Percentiles rank a stretch among this genome's conserved stretches.
phyloP scores from a whole-genome alignment of 2,113 vertebrate species.

The Triplophysa tibetana region DNA sequence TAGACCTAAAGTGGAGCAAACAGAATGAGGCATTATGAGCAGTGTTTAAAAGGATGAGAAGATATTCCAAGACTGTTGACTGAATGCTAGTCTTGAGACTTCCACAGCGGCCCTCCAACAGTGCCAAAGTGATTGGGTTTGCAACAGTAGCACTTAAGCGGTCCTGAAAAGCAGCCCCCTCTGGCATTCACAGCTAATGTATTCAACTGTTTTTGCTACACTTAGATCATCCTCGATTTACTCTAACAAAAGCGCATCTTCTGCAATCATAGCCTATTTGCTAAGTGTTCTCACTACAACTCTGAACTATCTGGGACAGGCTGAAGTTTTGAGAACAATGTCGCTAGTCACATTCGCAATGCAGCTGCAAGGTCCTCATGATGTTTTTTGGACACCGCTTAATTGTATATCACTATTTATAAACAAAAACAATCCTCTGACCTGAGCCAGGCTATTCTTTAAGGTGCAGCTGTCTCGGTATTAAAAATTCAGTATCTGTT shows the following conservation, averaged over 20 bases:
- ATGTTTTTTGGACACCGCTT: conserved; percentile 32
- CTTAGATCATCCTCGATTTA: conserved; percentile 39
- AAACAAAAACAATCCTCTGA: neutral
- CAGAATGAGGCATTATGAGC: neutral
- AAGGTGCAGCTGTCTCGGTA: conserved; percentile 14
- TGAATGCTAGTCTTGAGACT: conserved; percentile 24
- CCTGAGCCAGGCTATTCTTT: conserved; percentile 6
- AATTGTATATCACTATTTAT: neutral
- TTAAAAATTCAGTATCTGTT: conserved; percentile 37
- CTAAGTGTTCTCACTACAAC: conserved; percentile 26
- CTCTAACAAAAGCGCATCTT: conserved; percentile 31
- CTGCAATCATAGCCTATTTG: conserved; percentile 37
- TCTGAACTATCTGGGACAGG: conserved; percentile 29
- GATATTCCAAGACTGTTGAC: conserved; percentile 19
- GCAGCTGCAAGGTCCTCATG: neutral
- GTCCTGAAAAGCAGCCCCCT: conserved; percentile 37
- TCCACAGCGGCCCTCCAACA: conserved; percentile 26
- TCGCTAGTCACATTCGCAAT: conserved; percentile 18
- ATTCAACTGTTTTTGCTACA: conserved; percentile 27
- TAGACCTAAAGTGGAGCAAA: conserved; percentile 4
- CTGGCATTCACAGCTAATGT: conserved; percentile 44
- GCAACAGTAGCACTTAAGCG: conserved; percentile 39
- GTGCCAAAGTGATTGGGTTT: conserved; percentile 41
- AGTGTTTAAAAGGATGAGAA: conserved; percentile 25
- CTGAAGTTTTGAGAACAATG: conserved; percentile 14